Evolutionary conservation across 2,113 vertebrate genomes (phyloP), one percentile per base, ranked within the genome.

Genomic region (Sus scrofa): DNA sequence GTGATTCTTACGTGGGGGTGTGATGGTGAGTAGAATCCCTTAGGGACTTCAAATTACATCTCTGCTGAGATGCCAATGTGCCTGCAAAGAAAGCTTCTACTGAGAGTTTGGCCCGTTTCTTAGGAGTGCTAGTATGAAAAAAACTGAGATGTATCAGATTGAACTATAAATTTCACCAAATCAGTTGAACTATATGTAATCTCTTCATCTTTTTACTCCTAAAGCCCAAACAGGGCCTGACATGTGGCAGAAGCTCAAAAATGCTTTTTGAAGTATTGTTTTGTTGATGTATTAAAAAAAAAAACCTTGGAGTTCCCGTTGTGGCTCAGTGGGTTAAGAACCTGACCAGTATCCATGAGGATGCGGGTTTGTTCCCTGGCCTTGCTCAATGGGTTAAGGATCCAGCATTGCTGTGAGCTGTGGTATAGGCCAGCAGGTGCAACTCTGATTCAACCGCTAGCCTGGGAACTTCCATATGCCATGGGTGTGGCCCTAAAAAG

Each of bases 161-260:
- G 30, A 4, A 56, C 44, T 50, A 19, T 32, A 79, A 37, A 65
- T 95, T 63, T 37, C 44, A 27, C 3, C 27, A 54, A 34, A 22
- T 73, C 82, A 44, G 52, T 32, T 71, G 44, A 73, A 77, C 10
- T 65, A 32, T 4, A 60, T 22, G 7, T 68, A 73, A 90, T 77
- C 20, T n/a, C 56, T n/a, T 82, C 7, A 68, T 67, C 34, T 60
- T 96, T 91, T 85, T 79, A 65, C 86, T 92, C 60, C 78, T 67
- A 34, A 91, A 26, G 3, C 5, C 22, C 79, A 44, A 44, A 79
- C 24, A 34, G 34, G 62, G 18, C 15, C 52, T 34, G 37, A 32
- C 26, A 90, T 0, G 3, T 58, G 22, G 7, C 50, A 83, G 50
- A 70, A 7, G 12, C 20, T 91, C 16, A 70, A 30, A 77, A 84